Evolutionary conservation across 2,113 vertebrate species (phyloP), one percentile per base, ranked within the genome.

Genomic region (Calidris pugnax): DNA sequence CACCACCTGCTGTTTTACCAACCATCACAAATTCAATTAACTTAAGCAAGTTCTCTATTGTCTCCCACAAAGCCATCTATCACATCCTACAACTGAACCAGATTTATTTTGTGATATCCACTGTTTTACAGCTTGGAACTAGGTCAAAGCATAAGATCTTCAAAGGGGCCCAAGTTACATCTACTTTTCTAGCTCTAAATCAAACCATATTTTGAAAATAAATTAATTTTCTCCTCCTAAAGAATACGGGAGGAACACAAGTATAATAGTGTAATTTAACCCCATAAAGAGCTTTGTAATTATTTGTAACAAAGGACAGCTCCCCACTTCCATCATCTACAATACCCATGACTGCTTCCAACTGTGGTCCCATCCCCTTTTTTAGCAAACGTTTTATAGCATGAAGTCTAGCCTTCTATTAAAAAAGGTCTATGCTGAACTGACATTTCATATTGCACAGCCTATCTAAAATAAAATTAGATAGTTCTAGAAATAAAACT

Each of bases 21-120:
- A 66, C 53, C 91, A 91, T 53, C 63, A 84, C 39, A 97, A 95
- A 95, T 80, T 95, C 74, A 91, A 94, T 93, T 95, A 95, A 90
- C 82, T 89, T 72, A 62, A 81, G 17, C 33, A 62, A 91, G 60
- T 79, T 37, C 28, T 94, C 50, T 87, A 8, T 28, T 89, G 18
- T 95, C 43, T 96, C 50, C 55, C 48, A 93, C 53, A 66, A 26
- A 96, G 73, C 12, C 62, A 95, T 80, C 90, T 93, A 96, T 48
- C 92, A 85, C 51, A 90, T 89, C 39, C 95, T 91, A 73, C 53
- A 63, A 50, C 53, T 10, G 20, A 96, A 64, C 21, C 32, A 62
- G 27, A 24, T 92, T 93, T 95, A 81, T 87, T 89, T 37, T 96
- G 39, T 39, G 77, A 93, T 80, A 62, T 50, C 28, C 48, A 53